These are phyloP conservation scores for Tyto alba DNA, from an alignment of 2,113 vertebrate species.

Conservation along the genomic window DNA sequence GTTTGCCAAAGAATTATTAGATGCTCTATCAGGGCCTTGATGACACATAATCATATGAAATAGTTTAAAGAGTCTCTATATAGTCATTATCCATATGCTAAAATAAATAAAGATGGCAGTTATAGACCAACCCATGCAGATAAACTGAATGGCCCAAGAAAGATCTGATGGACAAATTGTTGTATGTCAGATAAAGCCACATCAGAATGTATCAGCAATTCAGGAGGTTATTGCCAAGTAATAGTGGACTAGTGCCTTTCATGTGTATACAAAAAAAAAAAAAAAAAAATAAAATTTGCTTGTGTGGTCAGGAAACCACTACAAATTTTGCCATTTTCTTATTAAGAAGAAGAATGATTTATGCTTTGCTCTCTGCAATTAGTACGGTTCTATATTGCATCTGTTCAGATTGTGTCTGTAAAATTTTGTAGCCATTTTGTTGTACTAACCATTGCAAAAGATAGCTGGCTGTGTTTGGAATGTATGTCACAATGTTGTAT, in stretches of 20 bases:
- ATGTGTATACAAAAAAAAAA: background rate
- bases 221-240: background rate
- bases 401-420: background rate
- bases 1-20: conserved; percentile 49
- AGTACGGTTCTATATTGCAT: background rate
- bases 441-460: background rate
- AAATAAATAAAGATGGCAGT: background rate
- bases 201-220: conserved; percentile 9
- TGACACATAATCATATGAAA: background rate
- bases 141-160: background rate
- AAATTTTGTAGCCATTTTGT: background rate
- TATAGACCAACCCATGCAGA: background rate
- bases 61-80: background rate
- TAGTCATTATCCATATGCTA: background rate
- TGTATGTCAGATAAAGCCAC: background rate
- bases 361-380: background rate
- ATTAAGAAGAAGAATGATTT: background rate
- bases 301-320: background rate
- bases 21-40: background rate
- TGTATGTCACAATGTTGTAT: background rate
- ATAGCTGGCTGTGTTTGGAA: conserved; percentile 9
- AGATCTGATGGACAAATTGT: background rate
- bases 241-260: conserved; percentile 50
- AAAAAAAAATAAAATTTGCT: background rate
- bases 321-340: background rate